Base-by-base conservation (phyloP, 1,140 invertebrate species). In the Muscidifurax raptorellus region DNA sequence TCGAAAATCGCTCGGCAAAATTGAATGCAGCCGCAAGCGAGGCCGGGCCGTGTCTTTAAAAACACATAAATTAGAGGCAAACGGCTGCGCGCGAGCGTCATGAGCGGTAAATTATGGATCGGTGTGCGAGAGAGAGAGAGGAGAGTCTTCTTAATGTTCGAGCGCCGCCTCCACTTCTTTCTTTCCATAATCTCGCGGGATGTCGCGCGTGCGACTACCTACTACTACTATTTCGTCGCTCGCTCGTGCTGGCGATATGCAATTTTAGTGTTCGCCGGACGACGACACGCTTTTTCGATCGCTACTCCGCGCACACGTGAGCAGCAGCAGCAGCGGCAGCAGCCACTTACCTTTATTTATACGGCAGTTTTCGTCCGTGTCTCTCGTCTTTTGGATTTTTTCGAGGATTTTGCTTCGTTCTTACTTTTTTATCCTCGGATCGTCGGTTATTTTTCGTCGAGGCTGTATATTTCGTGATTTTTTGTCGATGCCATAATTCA, bases 31-130 rank as follows among this genome's bases (percentile, higher is more conserved):
- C 66, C 66, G 66, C 40, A 47, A 74, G 32, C 80, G 47, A 71
- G 67, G 52, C 64, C 47, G 83, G 77, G 77, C 74, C 83, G 85
- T 84, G 85, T 88, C 88, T 90, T 93, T 92, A 92, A 93, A 93
- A 92, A 91, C 90, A 91, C 91, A 92, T 93, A 93, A 93, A 93
- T 93, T 93, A 91, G 87, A 90, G 85, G 88, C 88, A 91, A 93
- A 92, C 89, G 89, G 89, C 90, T 88, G 89, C 89, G 87, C 89
- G 87, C 87, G 88, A 90, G 88, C 89, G 87, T 90, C 91, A 89
- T 88, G 89, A 90, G 85, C 88, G 89, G 88, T 93, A 92, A 92
- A 92, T 93, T 92, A 92, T 91, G 90, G 89, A 92, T 91, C 90
- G 90, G 89, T 89, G 89, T 90, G 88, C 82, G 84, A 67, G 80